Conservation (phyloP, 2,113 vertebrate genomes). For the Myxocyprinus asiaticus region DNA sequence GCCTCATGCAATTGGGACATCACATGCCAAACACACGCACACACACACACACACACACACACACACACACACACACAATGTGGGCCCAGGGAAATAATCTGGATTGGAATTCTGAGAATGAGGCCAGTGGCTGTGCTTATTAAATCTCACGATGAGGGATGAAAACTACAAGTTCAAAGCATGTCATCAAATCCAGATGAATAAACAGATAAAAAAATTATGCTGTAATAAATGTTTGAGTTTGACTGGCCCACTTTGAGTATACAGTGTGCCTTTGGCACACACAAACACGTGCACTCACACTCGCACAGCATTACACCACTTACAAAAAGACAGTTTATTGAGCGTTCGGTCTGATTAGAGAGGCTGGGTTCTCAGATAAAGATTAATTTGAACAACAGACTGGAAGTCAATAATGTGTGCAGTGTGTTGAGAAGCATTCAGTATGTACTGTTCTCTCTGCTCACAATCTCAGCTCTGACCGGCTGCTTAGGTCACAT, state of each 20-base stretch:
- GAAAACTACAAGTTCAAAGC: slow-evolving; percentile 7
- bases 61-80: background rate
- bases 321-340: background rate
- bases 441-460: background rate
- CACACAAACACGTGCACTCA: background rate
- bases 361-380: background rate
- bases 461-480: background rate
- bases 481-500: slow-evolving; percentile 14
- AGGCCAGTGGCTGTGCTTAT: slow-evolving; percentile 29
- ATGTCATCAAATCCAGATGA: slow-evolving; percentile 23
- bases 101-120: slow-evolving; percentile 31
- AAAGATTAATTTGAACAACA: no score
- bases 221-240: background rate
- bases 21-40: background rate
- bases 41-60: background rate
- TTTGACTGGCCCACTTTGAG: slow-evolving; percentile 19
- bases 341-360: background rate
- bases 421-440: background rate
- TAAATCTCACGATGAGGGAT: slow-evolving; percentile 10
- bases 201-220: slow-evolving; percentile 29
- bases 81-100: slow-evolving; percentile 16
- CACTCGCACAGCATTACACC: background rate
- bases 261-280: background rate
- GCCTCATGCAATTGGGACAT: background rate
- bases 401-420: no score